Base-by-base conservation (phyloP, 2,888 invertebrate species). In the Anthrax anthrax region DNA sequence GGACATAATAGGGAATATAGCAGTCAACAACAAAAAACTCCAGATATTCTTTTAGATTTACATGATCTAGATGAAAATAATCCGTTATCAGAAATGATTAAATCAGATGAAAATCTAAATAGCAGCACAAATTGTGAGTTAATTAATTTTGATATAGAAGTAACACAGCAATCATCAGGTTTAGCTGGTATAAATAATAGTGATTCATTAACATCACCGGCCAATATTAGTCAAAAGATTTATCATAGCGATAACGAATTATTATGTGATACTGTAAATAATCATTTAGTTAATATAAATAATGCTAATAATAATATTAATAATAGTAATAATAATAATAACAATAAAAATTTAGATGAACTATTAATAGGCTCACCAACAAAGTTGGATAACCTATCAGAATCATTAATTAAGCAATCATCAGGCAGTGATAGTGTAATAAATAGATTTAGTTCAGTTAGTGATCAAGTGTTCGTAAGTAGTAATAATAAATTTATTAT, bases 31-130 rank as follows among this genome's bases (percentile, higher is more conserved):
- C 51, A 48, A 37, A 51, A 41, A 23, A 67, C 66, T 27, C 66
- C 66, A 38, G 66, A 67, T 49, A 61, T 67, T 41, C 57, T 67
- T 39, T 56, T 67, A 42, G 66, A 67, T 52, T 60, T 67, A 23
- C 66, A 67, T 52, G 62, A 45, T 37, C 27, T 46, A 6, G 18
- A 42, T n/a, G 46, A 39, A 42, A 29, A 17, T 13, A 43, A 43
- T 45, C 46, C 17, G 52, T 58, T 42, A 55, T 56, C 14, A 58
- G 62, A 16, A 56, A 59, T 46, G 65, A 65, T 47, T 18, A n/a
- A n/a, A n/a, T n/a, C n/a, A n/a, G n/a, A n/a, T n/a, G 38, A 42
- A 5, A 36, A 34, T 12, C 27, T 27, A 16, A 42, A 39, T 19
- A 37, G 16, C 12, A 27, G n/a, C 12, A 39, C 40, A 9, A 37